Conservation (phyloP, 1,140 invertebrate species). For the Drosophila mojavensis region DNA sequence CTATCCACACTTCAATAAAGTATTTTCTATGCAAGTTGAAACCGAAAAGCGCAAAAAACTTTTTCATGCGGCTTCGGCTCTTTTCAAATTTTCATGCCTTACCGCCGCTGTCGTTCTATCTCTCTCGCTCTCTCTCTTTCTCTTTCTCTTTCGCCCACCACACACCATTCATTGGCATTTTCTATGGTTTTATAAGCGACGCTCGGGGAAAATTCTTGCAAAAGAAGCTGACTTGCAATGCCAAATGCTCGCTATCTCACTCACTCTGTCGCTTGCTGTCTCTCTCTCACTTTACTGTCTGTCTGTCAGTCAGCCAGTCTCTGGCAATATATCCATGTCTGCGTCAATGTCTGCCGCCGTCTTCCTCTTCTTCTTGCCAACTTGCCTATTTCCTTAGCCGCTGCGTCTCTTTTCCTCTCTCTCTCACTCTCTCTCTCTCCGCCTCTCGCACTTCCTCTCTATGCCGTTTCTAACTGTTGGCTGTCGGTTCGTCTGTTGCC, state of each 20-base stretch:
- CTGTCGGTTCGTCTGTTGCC: conserved; percentile 45
- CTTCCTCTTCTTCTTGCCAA: conserved; percentile 2
- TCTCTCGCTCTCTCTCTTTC: not conserved
- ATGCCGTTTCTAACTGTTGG: conserved; percentile 43
- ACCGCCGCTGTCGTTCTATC: not conserved
- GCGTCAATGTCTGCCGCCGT: conserved; percentile 67
- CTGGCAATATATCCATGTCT: conserved; percentile 75
- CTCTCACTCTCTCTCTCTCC: not conserved
- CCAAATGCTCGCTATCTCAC: conserved; percentile 27
- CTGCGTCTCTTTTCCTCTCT: not conserved
- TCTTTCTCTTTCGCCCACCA: not conserved
- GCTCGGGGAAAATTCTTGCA: conserved; percentile 34
- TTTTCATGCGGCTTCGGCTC: conserved; percentile 53
- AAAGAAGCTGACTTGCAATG: conserved; percentile 54
- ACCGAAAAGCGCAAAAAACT: conserved; percentile 56
- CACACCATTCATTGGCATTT: conserved; percentile 54
- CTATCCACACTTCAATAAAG: conserved; percentile 8
- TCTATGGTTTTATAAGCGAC: conserved; percentile 54
- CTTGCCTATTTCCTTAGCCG: conserved; percentile 2
- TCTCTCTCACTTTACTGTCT: conserved; percentile 2
- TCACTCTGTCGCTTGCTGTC: conserved; percentile 1
- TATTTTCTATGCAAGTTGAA: conserved; percentile 36
- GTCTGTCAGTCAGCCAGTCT: conserved; percentile 27
- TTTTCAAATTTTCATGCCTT: conserved; percentile 44
- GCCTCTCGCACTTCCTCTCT: not conserved